Conservation (phyloP, 1,140 invertebrate genomes). For the Tetramorium simillimum region DNA sequence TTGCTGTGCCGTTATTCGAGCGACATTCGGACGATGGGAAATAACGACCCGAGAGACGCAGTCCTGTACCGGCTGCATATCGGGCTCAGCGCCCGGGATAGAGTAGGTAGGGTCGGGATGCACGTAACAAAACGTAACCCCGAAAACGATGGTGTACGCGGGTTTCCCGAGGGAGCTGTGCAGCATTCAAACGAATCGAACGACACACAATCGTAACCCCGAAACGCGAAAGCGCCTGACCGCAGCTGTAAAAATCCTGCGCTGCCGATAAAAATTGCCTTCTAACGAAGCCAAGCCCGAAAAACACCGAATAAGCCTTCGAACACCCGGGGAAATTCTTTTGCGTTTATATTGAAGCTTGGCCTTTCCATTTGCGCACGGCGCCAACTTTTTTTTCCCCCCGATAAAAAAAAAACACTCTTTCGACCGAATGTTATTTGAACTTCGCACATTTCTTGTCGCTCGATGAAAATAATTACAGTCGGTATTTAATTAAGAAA, state of each 20-base stretch:
- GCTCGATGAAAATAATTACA: not conserved
- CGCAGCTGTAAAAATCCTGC: conserved; percentile 70
- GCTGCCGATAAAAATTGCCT: conserved; percentile 73
- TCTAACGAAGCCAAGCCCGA: conserved; percentile 67
- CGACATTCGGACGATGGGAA: conserved; percentile 50
- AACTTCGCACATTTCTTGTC: conserved; percentile 11
- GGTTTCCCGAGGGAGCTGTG: conserved; percentile 39
- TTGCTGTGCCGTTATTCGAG: conserved; percentile 49
- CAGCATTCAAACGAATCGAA: conserved; percentile 62
- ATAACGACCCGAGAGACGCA: conserved; percentile 51
- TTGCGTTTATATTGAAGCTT: conserved; percentile 36
- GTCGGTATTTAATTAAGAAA: not conserved
- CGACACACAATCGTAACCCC: conserved; percentile 50
- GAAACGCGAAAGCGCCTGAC: conserved; percentile 55
- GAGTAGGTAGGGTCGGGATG: conserved; percentile 44
- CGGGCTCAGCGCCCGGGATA: conserved; percentile 3
- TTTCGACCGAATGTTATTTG: conserved; percentile 6
- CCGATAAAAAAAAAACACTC: conserved; percentile 5
- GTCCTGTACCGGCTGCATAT: not conserved
- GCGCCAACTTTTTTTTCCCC: not conserved
- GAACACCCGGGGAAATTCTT: conserved; percentile 52
- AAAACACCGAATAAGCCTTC: conserved; percentile 65
- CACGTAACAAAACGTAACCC: conserved; percentile 69
- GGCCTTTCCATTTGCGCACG: conserved; percentile 4
- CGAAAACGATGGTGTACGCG: conserved; percentile 59